Evolutionary conservation across 2,797 vertebrate species (phyloP).

Genomic region (Steatocranus sp.): DNA sequence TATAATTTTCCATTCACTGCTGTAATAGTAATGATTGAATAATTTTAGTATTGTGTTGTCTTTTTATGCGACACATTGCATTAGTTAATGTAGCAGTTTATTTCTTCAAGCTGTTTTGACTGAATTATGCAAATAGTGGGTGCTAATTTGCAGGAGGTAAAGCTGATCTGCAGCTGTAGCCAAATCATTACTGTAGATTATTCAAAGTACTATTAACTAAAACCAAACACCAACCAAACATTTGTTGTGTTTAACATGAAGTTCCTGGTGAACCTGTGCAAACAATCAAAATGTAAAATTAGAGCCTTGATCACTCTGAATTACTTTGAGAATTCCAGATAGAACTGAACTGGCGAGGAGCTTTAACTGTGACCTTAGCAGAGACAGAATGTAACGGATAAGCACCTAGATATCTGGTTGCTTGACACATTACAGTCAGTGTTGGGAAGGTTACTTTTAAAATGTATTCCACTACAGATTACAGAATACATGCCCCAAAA

Average conservation of each 20-base stretch:
- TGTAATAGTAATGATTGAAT: neutral
- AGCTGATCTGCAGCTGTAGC: constrained; percentile 18
- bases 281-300: neutral
- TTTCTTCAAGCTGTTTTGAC: constrained; percentile 38
- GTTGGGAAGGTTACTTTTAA: neutral
- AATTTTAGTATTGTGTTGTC: constrained; percentile 6
- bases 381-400: neutral
- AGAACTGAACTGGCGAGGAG: neutral
- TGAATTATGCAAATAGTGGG: constrained; percentile 36
- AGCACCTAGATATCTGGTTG: neutral
- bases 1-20: neutral
- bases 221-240: neutral
- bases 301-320: neutral
- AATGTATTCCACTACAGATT: neutral
- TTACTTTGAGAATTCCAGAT: neutral
- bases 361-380: neutral
- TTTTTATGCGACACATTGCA: constrained; percentile 38
- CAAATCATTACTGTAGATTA: neutral
- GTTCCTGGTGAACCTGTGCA: neutral
- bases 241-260: neutral
- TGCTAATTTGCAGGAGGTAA: constrained; percentile 42
- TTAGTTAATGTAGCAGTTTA: constrained; percentile 11
- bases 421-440: neutral
- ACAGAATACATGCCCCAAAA: neutral
- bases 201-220: neutral